phyloP scores from a whole-genome alignment of 2,888 invertebrate species.

The Abrostola triplasia region DNA sequence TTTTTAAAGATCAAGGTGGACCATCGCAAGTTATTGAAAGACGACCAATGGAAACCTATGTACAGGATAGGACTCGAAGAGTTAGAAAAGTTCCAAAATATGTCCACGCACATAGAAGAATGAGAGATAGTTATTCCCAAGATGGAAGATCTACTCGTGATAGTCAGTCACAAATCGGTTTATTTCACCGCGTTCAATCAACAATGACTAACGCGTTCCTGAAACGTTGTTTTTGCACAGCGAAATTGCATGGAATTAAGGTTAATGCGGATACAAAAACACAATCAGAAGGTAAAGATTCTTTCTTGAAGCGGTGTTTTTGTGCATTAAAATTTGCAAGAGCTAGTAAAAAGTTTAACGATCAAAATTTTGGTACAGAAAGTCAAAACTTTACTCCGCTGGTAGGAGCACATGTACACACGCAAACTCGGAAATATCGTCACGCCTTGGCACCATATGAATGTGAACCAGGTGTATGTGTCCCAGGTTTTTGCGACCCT shows the following conservation, averaged over 20 bases:
- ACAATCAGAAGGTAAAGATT: not conserved
- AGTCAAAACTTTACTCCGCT: not conserved
- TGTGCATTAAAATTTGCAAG: not conserved
- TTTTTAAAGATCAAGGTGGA: constrained; percentile 54
- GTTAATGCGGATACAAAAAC: constrained; percentile 23
- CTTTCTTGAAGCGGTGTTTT: not conserved
- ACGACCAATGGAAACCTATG: not conserved
- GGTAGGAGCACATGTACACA: not conserved
- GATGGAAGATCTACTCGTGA: not conserved
- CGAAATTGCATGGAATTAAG: constrained; percentile 39
- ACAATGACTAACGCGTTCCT: not conserved
- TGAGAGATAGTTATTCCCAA: not conserved
- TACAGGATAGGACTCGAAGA: not conserved
- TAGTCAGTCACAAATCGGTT: not conserved
- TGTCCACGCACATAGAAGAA: not conserved
- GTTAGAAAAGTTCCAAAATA: not conserved
- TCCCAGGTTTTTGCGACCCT: constrained; percentile 54
- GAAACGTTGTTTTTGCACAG: constrained; percentile 54
- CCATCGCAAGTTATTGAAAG: not conserved
- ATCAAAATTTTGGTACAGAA: not conserved
- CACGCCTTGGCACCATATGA: constrained; percentile 25
- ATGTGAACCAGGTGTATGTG: constrained; percentile 46
- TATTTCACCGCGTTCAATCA: not conserved
- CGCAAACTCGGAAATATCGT: not conserved
- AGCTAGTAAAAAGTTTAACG: not conserved